Percentiles rank a stretch among this genome's conserved stretches.
Evolutionary conservation across 2,797 vertebrate species (phyloP).

Genomic region (Galagoides demidoff): DNA sequence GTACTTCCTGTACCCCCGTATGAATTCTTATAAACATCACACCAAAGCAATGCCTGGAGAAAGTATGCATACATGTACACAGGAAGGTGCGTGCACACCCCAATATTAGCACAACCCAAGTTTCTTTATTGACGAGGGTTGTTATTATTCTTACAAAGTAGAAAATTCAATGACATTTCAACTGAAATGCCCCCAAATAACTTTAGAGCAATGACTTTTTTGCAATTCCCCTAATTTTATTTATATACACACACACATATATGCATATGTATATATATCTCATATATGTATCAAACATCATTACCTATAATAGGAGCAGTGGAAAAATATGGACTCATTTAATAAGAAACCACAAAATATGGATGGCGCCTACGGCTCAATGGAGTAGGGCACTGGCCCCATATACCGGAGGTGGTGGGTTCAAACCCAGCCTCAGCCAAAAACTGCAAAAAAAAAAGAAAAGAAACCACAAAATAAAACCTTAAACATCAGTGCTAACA

Average conservation of each 20-base stretch:
- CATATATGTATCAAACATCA: not conserved
- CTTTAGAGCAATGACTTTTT: not conserved
- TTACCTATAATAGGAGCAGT: not conserved
- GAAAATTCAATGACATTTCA: conserved; percentile 20
- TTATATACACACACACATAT: not conserved
- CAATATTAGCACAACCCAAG: not conserved
- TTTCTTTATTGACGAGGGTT: not conserved
- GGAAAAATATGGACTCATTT: not conserved
- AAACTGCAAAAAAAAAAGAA: no score
- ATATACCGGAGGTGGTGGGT: no score
- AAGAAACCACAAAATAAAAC: conserved; percentile 19
- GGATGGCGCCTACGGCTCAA: no score
- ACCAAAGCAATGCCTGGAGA: not conserved
- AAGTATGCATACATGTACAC: not conserved
- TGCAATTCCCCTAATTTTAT: not conserved
- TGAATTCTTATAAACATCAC: not conserved
- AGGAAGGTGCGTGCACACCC: not conserved
- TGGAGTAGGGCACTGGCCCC: no score
- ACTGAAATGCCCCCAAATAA: not conserved
- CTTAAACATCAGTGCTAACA: not conserved
- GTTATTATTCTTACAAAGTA: not conserved
- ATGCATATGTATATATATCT: not conserved
- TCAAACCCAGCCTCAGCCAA: no score
- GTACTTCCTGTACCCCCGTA: not conserved
- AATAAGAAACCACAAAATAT: not conserved